These are phyloP conservation scores for Alosa sapidissima DNA, from an alignment of 2,797 vertebrate species.

Conservation along the genomic window DNA sequence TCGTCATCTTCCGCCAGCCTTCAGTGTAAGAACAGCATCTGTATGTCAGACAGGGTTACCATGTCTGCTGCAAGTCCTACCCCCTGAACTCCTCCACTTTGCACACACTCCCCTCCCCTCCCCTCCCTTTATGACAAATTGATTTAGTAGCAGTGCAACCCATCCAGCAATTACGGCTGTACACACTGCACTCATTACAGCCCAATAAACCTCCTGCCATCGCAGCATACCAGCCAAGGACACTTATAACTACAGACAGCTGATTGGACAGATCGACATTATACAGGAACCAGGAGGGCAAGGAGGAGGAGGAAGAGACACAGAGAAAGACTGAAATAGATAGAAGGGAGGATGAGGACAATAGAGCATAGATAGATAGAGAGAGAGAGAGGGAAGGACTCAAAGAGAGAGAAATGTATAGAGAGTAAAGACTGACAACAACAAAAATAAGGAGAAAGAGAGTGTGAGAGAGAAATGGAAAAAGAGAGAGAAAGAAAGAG, in stretches of 20 bases:
- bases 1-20: background rate
- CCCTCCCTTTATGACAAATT: slow-evolving; percentile 74
- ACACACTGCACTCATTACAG: slow-evolving; percentile 73
- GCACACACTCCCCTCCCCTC: slow-evolving; percentile 55
- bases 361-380: slow-evolving; percentile 7
- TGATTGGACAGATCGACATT: slow-evolving; percentile 44
- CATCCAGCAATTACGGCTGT: slow-evolving; percentile 66
- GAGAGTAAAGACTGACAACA: background rate
- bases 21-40: background rate
- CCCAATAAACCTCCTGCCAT: slow-evolving; percentile 64
- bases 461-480: background rate
- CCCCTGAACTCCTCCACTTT: slow-evolving; percentile 69
- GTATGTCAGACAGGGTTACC: slow-evolving; percentile 21
- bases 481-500: slow-evolving; percentile 4
- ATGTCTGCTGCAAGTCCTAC: slow-evolving; percentile 52
- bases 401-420: background rate
- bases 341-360: slow-evolving; percentile 42
- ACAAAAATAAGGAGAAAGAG: background rate
- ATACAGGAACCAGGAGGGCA: background rate
- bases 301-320: background rate
- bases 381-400: background rate
- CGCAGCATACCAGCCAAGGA: slow-evolving; percentile 70
- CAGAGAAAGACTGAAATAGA: slow-evolving; percentile 40
- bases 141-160: slow-evolving; percentile 73
- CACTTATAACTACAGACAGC: slow-evolving; percentile 66